These are phyloP conservation scores for Zophobas atratus DNA, from an alignment of 1,140 invertebrate genomes.

Conservation along the genomic window DNA sequence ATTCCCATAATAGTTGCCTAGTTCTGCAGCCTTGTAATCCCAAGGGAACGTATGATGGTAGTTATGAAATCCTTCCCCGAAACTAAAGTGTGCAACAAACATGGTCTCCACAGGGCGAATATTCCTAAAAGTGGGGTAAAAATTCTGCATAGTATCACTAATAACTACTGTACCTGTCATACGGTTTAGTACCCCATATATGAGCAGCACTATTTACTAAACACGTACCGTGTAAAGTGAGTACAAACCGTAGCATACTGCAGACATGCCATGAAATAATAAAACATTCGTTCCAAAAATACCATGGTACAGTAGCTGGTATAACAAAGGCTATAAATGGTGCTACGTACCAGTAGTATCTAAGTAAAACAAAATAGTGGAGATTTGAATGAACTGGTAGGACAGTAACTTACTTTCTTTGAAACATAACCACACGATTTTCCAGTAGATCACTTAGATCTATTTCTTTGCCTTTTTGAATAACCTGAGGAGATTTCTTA, in stretches of 20 bases:
- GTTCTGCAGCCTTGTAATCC: constrained; percentile 79
- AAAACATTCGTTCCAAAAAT: constrained; percentile 69
- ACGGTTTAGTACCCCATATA: constrained; percentile 70
- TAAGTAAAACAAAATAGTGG: too few relatives aligned
- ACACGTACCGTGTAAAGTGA: constrained; percentile 80
- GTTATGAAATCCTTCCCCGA: constrained; percentile 87
- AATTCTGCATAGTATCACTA: background rate
- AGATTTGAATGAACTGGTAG: background rate
- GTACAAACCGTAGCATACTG: constrained; percentile 75
- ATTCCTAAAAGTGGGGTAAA: background rate
- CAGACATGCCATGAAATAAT: constrained; percentile 70
- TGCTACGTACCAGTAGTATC: constrained; percentile 78
- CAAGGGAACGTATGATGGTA: constrained; percentile 94
- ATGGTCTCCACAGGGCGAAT: constrained; percentile 80
- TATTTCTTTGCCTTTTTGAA: constrained; percentile 81
- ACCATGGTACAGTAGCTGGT: constrained; percentile 80
- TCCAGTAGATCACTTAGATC: constrained; percentile 84
- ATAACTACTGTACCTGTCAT: constrained; percentile 75
- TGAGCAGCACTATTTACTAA: constrained; percentile 46
- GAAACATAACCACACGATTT: constrained; percentile 79
- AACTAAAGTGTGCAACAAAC: constrained; percentile 75
- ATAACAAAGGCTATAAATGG: constrained; percentile 80
- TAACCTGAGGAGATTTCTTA: constrained; percentile 75
- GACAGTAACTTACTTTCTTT: constrained; percentile 68
- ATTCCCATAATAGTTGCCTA: constrained; percentile 77